Evolutionary conservation across 1,140 invertebrate genomes (phyloP).

Genomic region (Drosophila trapezifrons): DNA sequence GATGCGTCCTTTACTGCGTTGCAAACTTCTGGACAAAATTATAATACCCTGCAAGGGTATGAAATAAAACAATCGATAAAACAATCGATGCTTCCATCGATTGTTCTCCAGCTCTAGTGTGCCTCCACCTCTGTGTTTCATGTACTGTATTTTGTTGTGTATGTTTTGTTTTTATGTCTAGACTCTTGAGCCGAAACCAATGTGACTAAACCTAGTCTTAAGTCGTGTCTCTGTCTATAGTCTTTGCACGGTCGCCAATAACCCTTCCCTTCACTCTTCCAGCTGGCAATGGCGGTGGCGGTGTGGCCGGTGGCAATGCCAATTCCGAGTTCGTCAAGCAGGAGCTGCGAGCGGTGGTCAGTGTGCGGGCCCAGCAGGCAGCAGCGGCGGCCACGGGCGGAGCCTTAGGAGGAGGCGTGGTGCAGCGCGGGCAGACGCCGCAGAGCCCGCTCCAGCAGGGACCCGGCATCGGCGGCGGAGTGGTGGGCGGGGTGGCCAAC

Average conservation of each 20-base stretch:
- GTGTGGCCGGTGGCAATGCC: slow-evolving; percentile 64
- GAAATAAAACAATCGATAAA: too few species aligned
- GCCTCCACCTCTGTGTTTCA: slow-evolving; percentile 27
- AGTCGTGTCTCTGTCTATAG: slow-evolving; percentile 14
- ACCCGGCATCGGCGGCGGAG: slow-evolving; percentile 54
- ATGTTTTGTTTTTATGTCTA: slow-evolving; percentile 50
- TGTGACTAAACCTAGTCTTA: slow-evolving; percentile 66
- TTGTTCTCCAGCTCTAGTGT: too few species aligned
- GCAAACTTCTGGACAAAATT: too few species aligned
- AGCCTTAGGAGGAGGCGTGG: slow-evolving; percentile 39
- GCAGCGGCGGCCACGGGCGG: slow-evolving; percentile 66
- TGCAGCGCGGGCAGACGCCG: slow-evolving; percentile 71
- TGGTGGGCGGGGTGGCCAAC: slow-evolving; percentile 50
- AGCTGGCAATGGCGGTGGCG: slow-evolving; percentile 62
- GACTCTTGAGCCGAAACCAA: slow-evolving; percentile 27
- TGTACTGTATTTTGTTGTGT: slow-evolving; percentile 47
- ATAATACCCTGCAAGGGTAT: too few species aligned
- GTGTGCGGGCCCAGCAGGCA: slow-evolving; percentile 89
- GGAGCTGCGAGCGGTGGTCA: slow-evolving; percentile 94
- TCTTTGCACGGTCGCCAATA: slow-evolving; percentile 2
- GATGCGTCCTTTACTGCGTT: too few species aligned
- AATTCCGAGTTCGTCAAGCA: slow-evolving; percentile 93
- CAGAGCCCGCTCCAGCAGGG: slow-evolving; percentile 81
- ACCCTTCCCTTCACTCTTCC: slow-evolving; percentile 33
- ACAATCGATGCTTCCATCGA: too few species aligned